Evolutionary conservation across 1,140 invertebrate genomes (phyloP).

Genomic region (Aplysia californica): DNA sequence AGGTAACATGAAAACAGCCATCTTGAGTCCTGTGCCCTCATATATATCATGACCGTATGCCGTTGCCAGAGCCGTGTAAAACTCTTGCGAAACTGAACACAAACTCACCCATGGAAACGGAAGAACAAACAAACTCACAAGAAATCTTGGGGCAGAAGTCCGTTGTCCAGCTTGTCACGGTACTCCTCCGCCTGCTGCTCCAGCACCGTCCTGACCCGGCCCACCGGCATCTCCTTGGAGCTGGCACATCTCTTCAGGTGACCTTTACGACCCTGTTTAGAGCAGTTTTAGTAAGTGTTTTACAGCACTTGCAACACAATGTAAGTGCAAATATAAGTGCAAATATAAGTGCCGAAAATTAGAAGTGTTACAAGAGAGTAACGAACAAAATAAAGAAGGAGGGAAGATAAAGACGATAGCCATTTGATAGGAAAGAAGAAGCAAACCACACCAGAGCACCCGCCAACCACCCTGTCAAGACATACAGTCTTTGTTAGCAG

Average conservation of each 20-base stretch:
- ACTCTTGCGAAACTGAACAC: background rate
- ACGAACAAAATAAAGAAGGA: too few species aligned
- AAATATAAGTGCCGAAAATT: background rate
- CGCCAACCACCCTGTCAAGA: too few species aligned
- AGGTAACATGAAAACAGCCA: background rate
- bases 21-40: background rate
- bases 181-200: slow-evolving; percentile 13
- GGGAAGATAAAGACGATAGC: too few species aligned
- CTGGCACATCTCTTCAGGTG: slow-evolving; percentile 12
- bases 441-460: too few species aligned
- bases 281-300: background rate
- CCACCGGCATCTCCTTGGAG: slow-evolving; percentile 6
- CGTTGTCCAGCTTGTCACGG: background rate
- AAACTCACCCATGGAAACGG: background rate
- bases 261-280: background rate
- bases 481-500: background rate
- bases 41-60: too few species aligned
- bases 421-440: too few species aligned
- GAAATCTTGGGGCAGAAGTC: slow-evolving; percentile 6
- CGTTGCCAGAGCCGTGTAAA: too few species aligned
- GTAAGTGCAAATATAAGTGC: background rate
- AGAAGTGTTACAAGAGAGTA: too few species aligned
- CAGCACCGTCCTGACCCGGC: background rate
- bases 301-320: background rate
- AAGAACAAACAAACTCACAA: slow-evolving; percentile 4